Base-by-base conservation (phyloP, 2,797 vertebrate genomes). In the Scolopax rusticola region DNA sequence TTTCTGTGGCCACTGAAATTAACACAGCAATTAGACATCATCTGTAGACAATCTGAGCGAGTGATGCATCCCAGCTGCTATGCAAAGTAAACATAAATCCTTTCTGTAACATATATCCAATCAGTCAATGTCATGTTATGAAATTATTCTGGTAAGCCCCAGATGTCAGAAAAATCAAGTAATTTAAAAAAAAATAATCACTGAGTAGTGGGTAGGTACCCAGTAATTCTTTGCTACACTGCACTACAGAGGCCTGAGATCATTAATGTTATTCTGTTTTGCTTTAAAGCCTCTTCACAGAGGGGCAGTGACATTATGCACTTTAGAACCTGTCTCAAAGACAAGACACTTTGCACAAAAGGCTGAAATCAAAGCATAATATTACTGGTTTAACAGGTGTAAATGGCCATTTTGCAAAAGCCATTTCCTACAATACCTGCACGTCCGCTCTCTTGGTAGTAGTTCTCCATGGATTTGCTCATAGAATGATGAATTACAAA, bases 391-490 rank as follows among this genome's bases (percentile, higher is more conserved):
- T 76, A 48, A 89, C 3, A 4, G 64, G 70, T 59, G 51, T 24
- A 53, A 90, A 24, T 1, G 4, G 32, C 1, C 21, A 17, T 53
- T 77, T 43, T 20, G 33, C 71, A 84, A 85, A 85, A 56, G 79
- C 30, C 36, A 70, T 30, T 64, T 74, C 41, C 70, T 14, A 41
- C 32, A 68, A 17, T 98, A 99, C 99, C 99, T 98, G 99, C 99
- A 11, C 99, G 99, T 4, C 99, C 99, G 41, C 99, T 99, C 97
- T 99, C 99, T 68, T 99, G 99, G 97, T 99, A 99, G 91, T 99
- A 99, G 97, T 99, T 99, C 97, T 99, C 99, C 68, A 99, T 99
- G 60, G 99, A 99, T 96, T 99, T 99, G 98, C 99, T 99, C 98
- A 99, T 99, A 80, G 99, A 99, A 97, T 99, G 99, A 95, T 99